A percentile compares a stretch with the other conserved stretches of the same genome.
phyloP scores from a whole-genome alignment of 1,140 invertebrate genomes.

The Drosophila ananassae region DNA sequence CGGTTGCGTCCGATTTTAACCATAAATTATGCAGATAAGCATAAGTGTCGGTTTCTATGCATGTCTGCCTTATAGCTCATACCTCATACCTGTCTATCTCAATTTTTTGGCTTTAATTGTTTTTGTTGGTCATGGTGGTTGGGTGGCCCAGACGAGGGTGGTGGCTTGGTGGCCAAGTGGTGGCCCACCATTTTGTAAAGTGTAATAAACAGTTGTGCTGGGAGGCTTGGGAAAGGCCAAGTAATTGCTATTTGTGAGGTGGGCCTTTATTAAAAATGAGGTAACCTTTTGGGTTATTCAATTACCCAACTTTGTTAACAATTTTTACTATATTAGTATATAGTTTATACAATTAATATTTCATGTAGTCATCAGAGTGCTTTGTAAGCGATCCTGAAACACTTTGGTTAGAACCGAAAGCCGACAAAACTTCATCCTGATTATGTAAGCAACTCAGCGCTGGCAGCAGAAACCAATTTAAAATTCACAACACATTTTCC shows the following conservation, averaged over 20 bases:
- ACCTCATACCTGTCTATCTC: constrained; percentile 30
- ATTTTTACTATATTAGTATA: not conserved
- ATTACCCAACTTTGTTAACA: not conserved
- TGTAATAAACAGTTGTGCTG: constrained; percentile 52
- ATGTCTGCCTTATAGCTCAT: constrained; percentile 8
- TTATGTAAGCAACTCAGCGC: constrained; percentile 66
- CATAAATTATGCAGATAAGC: constrained; percentile 82
- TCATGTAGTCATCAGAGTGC: not conserved
- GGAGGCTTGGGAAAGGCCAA: constrained; percentile 24
- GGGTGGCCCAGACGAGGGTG: constrained; percentile 12
- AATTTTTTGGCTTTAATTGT: constrained; percentile 53
- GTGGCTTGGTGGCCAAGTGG: constrained; percentile 6
- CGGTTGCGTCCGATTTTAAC: constrained; percentile 71
- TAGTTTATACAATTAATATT: not conserved
- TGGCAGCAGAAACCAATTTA: constrained; percentile 56
- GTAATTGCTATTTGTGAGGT: constrained; percentile 25
- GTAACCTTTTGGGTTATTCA: constrained; percentile 20
- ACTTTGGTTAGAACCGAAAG: constrained; percentile 1
- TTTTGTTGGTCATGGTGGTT: constrained; percentile 44
- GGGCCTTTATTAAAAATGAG: constrained; percentile 9
- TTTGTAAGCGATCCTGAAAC: not conserved
- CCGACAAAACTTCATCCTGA: constrained; percentile 28
- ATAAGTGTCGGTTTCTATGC: constrained; percentile 50
- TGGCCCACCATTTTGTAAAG: constrained; percentile 34
- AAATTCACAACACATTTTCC: constrained; percentile 82